Evolutionary conservation across 1,140 invertebrate species (phyloP), one percentile per base, ranked within the genome.

Genomic region (Drosophila serrata): DNA sequence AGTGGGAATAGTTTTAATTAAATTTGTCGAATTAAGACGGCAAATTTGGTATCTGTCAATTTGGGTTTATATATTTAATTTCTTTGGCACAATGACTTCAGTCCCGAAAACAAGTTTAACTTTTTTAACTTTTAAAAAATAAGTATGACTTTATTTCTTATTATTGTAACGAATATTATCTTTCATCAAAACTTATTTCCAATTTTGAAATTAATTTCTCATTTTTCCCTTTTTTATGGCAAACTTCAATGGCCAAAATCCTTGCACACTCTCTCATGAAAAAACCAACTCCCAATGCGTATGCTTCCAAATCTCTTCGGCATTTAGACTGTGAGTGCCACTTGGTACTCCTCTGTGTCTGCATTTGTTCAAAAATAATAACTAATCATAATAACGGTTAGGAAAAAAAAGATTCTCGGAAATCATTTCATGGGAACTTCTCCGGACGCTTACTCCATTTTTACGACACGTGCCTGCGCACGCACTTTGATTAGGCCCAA

Each of bases 1-100:
- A 84, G 43, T 84, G 62, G 15, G n/a, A 85, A 85, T 85, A 85
- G 85, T 88, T 88, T 88, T 88, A 88, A 88, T 88, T 88, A 88
- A 88, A 90, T 88, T 88, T 81, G 53, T 57, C 75, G 49, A 88
- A 88, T 90, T 88, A 90, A 81, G 76, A 67, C 49, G 49, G 72
- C 45, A 78, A 90, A 91, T 74, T 74, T 75, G 58, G 37, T 62
- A 33, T 31, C 11, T 46, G 33, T 8, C 69, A 79, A 85, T 81
- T 81, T 8, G n/a, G 55, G 58, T 53, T 77, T 43, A 56, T 53
- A 82, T 63, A 24, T 75, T 72, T 74, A 73, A 85, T 79, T 74
- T 64, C 39, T 40, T 58, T 9, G 8, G 19, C 19, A 51, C n/a
- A 51, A 51, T 31, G 22, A 48, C 22, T 27, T 3, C 2, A 8